These are phyloP conservation scores for Pseudopodoces humilis DNA, from an alignment of 2,113 vertebrate species.

Conservation along the genomic window DNA sequence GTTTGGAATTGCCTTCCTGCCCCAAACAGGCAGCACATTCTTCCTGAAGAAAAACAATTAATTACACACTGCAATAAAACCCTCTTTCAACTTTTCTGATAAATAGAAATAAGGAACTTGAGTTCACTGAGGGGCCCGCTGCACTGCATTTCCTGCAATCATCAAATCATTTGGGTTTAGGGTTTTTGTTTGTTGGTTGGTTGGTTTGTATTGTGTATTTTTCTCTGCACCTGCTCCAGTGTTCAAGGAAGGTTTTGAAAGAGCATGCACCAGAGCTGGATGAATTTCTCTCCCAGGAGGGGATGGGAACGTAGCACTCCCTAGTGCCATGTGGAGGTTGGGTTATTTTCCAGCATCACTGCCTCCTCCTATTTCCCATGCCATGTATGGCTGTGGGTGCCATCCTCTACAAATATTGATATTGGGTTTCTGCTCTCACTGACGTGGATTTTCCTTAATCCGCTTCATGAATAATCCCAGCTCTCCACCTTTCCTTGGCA, in stretches of 20 bases:
- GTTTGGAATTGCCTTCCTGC: slow-evolving; percentile 51
- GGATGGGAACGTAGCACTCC: background rate
- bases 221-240: background rate
- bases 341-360: background rate
- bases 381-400: background rate
- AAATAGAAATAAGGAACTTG: background rate
- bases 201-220: background rate
- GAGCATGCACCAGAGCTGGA: background rate
- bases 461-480: background rate
- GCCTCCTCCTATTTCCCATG: background rate
- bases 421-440: background rate
- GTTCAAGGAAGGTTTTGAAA: background rate
- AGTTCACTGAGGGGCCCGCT: background rate
- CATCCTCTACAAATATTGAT: background rate
- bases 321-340: background rate
- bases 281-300: background rate
- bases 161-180: background rate
- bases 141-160: slow-evolving; percentile 31
- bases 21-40: background rate
- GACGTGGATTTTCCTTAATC: background rate
- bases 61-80: background rate
- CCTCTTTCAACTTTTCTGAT: slow-evolving; percentile 39
- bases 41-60: slow-evolving; percentile 26
- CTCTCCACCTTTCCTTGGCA: background rate
- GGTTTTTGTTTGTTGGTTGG: background rate